A percentile compares a stretch with the other conserved stretches of the same genome.
Conservation (phyloP, 2,113 vertebrate genomes). For the Brachyistius frenatus region DNA sequence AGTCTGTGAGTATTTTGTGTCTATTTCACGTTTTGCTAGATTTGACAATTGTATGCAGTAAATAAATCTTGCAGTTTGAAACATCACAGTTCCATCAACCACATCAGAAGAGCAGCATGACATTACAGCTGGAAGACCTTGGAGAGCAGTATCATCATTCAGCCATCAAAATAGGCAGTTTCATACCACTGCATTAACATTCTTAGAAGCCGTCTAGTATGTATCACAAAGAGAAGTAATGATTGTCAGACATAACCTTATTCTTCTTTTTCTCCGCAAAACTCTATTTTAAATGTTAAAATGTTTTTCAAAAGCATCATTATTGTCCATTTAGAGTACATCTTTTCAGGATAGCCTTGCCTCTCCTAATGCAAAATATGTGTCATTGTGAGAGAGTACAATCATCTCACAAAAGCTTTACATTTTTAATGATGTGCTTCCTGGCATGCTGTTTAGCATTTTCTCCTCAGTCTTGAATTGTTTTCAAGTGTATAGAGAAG, state of each 20-base stretch:
- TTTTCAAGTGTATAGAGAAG: neutral
- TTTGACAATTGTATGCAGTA: neutral
- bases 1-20: too few relatives aligned
- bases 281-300: too few relatives aligned
- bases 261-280: neutral
- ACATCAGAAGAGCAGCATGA: neutral
- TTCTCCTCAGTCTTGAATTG: constrained; percentile 9
- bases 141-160: constrained; percentile 23
- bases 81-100: constrained; percentile 5
- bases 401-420: constrained; percentile 29
- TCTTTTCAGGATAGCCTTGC: constrained; percentile 25
- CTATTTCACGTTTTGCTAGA: too few relatives aligned
- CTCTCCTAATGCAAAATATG: constrained; percentile 48
- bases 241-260: constrained; percentile 6
- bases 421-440: constrained; percentile 56
- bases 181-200: constrained; percentile 1
- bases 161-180: constrained; percentile 6
- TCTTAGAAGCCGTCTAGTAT: constrained; percentile 3
- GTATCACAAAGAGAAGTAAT: constrained; percentile 15
- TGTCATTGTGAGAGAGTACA: constrained; percentile 34
- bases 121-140: constrained; percentile 12
- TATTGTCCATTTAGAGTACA: neutral
- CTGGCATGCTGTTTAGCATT: constrained; percentile 5
- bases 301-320: constrained; percentile 12
- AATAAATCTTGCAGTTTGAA: constrained; percentile 11